Evolutionary conservation across 64 coral and sea anemone genomes (phyloP).

Genomic region (Pocillopora damicornis): DNA sequence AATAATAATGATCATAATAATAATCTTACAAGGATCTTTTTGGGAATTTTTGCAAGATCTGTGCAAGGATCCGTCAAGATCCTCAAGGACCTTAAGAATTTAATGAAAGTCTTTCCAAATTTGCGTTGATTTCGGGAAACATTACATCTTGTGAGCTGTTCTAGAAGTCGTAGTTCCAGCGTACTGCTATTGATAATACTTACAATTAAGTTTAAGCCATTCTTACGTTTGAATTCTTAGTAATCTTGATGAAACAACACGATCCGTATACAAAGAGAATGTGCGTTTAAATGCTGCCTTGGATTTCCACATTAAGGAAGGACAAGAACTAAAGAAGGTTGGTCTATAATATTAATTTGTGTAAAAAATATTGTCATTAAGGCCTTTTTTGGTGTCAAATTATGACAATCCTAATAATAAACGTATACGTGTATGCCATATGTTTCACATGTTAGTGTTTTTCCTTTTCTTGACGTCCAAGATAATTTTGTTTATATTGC

Average conservation of each 20-base stretch:
- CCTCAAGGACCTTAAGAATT: no score
- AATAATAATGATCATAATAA: no score
- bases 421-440: no score
- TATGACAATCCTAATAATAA: not conserved
- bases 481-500: constrained; percentile 3
- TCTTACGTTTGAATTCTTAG: constrained; percentile 28
- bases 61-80: no score
- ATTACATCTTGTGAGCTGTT: no score
- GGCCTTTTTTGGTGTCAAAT: no score
- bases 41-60: no score
- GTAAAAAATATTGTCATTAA: no score
- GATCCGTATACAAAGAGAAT: constrained; percentile 98
- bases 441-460: not conserved
- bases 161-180: not conserved
- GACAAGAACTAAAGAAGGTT: constrained; percentile 89
- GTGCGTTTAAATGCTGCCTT: constrained; percentile 92
- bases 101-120: no score
- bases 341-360: not conserved
- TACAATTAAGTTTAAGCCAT: not conserved
- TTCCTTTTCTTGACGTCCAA: not conserved
- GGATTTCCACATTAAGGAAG: constrained; percentile 84
- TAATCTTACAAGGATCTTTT: no score
- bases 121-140: no score
- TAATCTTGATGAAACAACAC: constrained; percentile 93
- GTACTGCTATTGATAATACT: not conserved